A percentile compares a stretch with the other conserved stretches of the same genome.
phyloP scores from a whole-genome alignment of 2,888 invertebrate genomes.

The Heliconius ethilla region DNA sequence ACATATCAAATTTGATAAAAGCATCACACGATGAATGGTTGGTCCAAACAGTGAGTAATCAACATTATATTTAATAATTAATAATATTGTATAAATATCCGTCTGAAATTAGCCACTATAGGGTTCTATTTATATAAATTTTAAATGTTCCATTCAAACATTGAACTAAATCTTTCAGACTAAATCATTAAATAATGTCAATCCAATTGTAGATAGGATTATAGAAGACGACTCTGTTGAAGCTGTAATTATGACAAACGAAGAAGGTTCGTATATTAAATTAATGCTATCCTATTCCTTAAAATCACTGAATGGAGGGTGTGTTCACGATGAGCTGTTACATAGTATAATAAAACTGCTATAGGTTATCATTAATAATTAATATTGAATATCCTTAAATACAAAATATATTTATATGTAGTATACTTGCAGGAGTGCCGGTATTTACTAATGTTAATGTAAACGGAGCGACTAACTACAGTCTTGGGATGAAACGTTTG shows the following conservation, averaged over 20 bases:
- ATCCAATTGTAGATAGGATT: slow-evolving; percentile 71
- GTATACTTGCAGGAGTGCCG: slow-evolving; percentile 60
- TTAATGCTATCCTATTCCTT: background rate
- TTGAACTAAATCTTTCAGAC: slow-evolving; percentile 55
- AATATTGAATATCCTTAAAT: background rate
- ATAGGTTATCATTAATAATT: no score
- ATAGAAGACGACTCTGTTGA: slow-evolving; percentile 75
- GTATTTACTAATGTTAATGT: slow-evolving; percentile 66
- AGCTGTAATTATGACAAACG: slow-evolving; percentile 72
- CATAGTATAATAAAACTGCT: background rate
- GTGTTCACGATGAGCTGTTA: background rate
- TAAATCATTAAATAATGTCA: slow-evolving; percentile 59
- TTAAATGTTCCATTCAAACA: background rate
- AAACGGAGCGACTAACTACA: slow-evolving; percentile 60
- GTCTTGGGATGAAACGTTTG: slow-evolving; percentile 54
- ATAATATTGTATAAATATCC: background rate
- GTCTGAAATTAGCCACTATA: background rate
- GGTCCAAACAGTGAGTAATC: slow-evolving; percentile 60
- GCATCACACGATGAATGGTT: slow-evolving; percentile 65
- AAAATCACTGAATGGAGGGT: background rate
- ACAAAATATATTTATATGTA: background rate
- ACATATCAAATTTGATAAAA: slow-evolving; percentile 66
- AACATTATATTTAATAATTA: background rate
- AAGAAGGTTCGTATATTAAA: slow-evolving; percentile 57
- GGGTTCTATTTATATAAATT: no score